A percentile compares a stretch with the other conserved stretches of the same genome.
Conservation (phyloP, 2,113 vertebrate genomes). For the Otus sunia region DNA sequence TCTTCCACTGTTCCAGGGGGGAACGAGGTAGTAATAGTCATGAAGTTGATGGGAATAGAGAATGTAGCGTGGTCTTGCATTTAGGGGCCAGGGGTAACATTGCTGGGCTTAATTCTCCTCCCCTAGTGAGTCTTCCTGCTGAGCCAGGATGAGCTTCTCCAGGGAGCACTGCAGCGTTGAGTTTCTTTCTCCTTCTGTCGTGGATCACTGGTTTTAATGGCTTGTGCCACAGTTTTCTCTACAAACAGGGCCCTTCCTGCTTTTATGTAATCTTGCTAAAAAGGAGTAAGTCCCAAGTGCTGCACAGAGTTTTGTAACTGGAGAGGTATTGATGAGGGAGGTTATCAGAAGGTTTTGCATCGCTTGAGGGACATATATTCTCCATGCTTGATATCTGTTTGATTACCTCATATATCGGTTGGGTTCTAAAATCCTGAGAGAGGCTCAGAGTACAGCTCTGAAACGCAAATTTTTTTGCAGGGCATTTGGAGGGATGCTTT, state of each 20-base stretch:
- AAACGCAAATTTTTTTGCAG: neutral
- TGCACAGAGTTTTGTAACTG: neutral
- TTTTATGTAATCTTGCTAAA: neutral
- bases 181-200: neutral
- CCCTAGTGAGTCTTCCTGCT: neutral
- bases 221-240: neutral
- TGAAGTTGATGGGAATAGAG: neutral
- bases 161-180: rapidly evolving
- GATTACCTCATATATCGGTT: rapidly evolving
- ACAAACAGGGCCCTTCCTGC: neutral
- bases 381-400: neutral
- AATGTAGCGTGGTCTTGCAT: neutral
- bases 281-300: neutral
- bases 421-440: neutral
- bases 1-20: neutral
- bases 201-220: neutral
- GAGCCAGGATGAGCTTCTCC: neutral
- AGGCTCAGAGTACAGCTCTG: neutral
- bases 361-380: neutral
- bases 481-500: neutral
- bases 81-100: neutral
- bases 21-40: neutral
- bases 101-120: neutral
- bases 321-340: neutral
- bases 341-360: neutral